Evolutionary conservation across 2,797 vertebrate species (phyloP), one percentile per base, ranked within the genome.

Genomic region (Sarcophilus harrisii): DNA sequence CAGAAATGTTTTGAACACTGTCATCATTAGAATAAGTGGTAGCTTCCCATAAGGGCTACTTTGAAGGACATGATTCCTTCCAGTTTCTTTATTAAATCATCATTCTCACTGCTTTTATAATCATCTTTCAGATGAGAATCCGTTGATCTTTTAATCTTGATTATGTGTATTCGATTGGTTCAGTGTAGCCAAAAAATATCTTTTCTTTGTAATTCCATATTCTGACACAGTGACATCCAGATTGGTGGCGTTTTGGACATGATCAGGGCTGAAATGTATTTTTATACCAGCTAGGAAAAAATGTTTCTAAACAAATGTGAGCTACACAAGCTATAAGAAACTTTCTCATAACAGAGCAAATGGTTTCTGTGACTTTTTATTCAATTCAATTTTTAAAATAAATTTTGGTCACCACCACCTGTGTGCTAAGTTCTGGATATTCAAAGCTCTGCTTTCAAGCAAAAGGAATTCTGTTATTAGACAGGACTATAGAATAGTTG

Each of bases 261-360:
- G 30, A 32, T 59, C 16, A 91, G 91, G 55, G n/a, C 94, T 49
- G 52, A 27, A 89, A 16, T 30, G 18, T 81, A 54, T 30, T 45
- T 92, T 91, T 81, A 5, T 90, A 27, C 45, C 81, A 24, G 55
- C 91, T 66, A 28, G 90, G 28, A 94, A 89, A 30, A 93, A 1
- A n/a, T 93, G 93, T 94, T 94, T 58, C 93, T 92, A 54, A 90
- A 57, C 30, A 90, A 66, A 89, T 58, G 29, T 29, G 0, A 16
- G 49, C 66, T 58, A 52, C 90, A 54, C 52, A 58, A 66, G 32
- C 10, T 55, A 1, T 92, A 90, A 92, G 28, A 5, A 14, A 21
- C 1, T 0, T 91, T 55, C 28, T 58, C 66, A 1, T 12, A 28
- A 92, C 90, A 93, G 59, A 28, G 30, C 14, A 91, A 16, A 27